These are phyloP conservation scores for Potorous gilbertii DNA, from an alignment of 2,797 vertebrate species.

Conservation along the genomic window DNA sequence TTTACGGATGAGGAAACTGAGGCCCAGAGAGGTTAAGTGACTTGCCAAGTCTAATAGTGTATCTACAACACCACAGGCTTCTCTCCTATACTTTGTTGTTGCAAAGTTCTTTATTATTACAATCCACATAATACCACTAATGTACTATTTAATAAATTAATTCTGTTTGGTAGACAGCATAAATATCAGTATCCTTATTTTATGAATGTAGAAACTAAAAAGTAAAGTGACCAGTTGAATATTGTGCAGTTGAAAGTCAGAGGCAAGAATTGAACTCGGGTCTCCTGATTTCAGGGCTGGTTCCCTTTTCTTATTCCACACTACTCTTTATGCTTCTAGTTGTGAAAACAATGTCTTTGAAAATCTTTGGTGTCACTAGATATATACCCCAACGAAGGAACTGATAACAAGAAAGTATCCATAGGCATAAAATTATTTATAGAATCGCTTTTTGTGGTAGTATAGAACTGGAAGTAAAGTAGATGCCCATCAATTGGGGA, in stretches of 20 bases:
- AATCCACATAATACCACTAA: neutral
- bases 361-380: neutral
- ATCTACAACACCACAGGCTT: neutral
- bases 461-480: neutral
- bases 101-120: neutral
- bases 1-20: neutral
- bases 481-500: neutral
- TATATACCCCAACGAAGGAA: neutral
- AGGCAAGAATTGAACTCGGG: neutral
- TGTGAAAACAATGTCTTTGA: neutral
- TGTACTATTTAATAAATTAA: neutral
- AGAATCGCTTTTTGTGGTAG: neutral
- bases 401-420: neutral
- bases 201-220: neutral
- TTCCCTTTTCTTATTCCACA: neutral
- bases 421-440: neutral
- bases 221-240: neutral
- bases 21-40: neutral
- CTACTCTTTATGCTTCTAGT: neutral
- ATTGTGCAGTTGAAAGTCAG: neutral
- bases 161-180: neutral
- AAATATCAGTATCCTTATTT: neutral
- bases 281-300: neutral
- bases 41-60: neutral
- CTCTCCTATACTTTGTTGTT: neutral